Base-by-base conservation (phyloP, 1,140 invertebrate genomes). In the Drosophila serrata region DNA sequence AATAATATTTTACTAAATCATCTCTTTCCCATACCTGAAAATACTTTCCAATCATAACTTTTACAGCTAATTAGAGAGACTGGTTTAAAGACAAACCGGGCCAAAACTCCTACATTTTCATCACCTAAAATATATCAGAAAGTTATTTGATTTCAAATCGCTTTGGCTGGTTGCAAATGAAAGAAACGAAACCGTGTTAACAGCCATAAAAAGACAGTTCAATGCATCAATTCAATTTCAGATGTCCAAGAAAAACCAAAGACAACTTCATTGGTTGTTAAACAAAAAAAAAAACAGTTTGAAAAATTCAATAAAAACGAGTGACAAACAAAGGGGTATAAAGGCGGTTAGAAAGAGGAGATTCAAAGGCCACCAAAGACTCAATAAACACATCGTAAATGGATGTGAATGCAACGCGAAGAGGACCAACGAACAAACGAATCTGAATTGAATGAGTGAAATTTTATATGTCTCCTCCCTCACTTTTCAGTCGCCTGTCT, bases 301-400 rank as follows among this genome's bases (percentile, higher is more conserved):
- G 7, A 35, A 35, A 33, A 35, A 11, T 17, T 3, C 12, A 1
- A 63, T 22, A 24, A 27, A 27, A 27, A 43, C 15, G 40, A 24
- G 57, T 22, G 31, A 27, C 9, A 13, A 24, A 48, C 19, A 17
- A 17, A 15, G 40, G 40, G 40, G 40, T 17, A 33, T 17, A 33
- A 19, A 19, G 60, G 22, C 48, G 62, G 33, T 67, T 37, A 31
- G 51, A 62, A 57, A 75, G 46, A 58, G 59, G 65, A 87, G 78
- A 81, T 75, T 85, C 77, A 90, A 85, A 78, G 72, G 63, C 81
- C 65, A 73, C 48, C 53, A 65, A 84, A 61, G 74, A 78, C 75
- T 75, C 75, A 81, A 86, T 78, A 82, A 82, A 87, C 77, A 87
- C 79, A 67, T 79, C 45, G 72, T 82, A 82, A 82, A 86, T 81